Evolutionary conservation across 2,797 vertebrate genomes (phyloP), one percentile per base, ranked within the genome.

Genomic region (Botia almorhae): DNA sequence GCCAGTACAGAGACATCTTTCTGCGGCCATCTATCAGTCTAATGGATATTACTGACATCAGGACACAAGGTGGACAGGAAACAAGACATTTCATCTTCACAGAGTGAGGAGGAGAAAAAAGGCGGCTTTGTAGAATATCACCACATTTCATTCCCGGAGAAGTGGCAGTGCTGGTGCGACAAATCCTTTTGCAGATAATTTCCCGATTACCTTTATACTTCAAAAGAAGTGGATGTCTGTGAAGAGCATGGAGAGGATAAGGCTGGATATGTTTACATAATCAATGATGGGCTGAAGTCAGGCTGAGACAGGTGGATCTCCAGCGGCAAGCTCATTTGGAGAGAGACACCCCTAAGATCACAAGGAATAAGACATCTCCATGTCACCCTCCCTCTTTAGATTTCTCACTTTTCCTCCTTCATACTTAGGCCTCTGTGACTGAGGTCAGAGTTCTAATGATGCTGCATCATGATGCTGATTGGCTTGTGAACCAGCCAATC

Each of bases 1-100:
- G 79, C 80, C 29, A 21, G 75, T 81, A 84, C 81, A 84, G 80
- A 84, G 80, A 84, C 75, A 84, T 84, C 83, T 74, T 75, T 77
- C 75, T 74, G 55, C 75, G 51, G 80, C 73, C 71, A 84, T 84
- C 83, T 81, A 81, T 82, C 82, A 81, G 65, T 76, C 74, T 84
- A 84, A 82, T 82, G 70, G 74, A 76, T 69, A 81, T 78, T 79
- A 69, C 81, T 82, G 74, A 86, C 82, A 84, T 70, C 19, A 74
- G 58, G 50, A 81, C 77, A 79, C 74, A 70, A 73, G 26, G 36
- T 74, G 74, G 68, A 80, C 70, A 80, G 78, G 16, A 39, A 76
- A 56, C 69, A 64, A 83, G 50, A 75, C 79, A 81, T 17, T 82
- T 74, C 65, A 80, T 80, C 74, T 84, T 71, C 56, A 72, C 56